phyloP scores from a whole-genome alignment of 2,888 invertebrate genomes.

The Unio pictorum region DNA sequence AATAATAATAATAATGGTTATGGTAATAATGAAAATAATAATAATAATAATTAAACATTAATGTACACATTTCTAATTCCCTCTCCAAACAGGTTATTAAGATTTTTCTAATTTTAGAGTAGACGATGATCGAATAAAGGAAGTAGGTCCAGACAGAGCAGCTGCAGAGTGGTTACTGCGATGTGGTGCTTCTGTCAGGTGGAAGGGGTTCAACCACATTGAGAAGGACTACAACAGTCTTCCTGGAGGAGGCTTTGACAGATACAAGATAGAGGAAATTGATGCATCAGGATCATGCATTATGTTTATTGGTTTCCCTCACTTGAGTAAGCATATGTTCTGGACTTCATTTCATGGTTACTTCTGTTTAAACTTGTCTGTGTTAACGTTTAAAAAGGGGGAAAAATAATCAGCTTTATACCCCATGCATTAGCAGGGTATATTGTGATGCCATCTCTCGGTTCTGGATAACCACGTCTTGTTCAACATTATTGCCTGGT shows the following conservation, averaged over 20 bases:
- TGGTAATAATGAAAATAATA: no score
- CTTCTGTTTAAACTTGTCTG: constrained; percentile 4
- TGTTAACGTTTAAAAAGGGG: neutral
- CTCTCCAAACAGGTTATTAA: no score
- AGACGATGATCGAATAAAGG: constrained; percentile 57
- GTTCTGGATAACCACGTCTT: no score
- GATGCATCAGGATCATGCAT: constrained; percentile 87
- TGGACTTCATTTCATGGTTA: neutral
- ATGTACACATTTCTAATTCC: neutral
- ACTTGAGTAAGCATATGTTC: constrained; percentile 78
- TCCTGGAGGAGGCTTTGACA: constrained; percentile 74
- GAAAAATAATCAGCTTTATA: no score
- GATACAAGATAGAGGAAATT: constrained; percentile 79
- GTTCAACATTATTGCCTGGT: no score
- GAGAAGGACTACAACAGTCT: constrained; percentile 84
- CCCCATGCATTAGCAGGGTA: no score
- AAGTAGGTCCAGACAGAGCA: constrained; percentile 87
- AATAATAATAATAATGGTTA: no score
- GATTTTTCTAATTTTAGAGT: constrained; percentile 36
- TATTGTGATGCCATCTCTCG: no score
- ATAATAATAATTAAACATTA: no score
- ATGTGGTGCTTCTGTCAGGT: constrained; percentile 89
- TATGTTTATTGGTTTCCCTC: constrained; percentile 86
- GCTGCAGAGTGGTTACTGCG: constrained; percentile 96
- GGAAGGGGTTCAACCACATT: constrained; percentile 75